Conservation (phyloP, 2,888 invertebrate genomes). For the Cheilosia scutellata region DNA sequence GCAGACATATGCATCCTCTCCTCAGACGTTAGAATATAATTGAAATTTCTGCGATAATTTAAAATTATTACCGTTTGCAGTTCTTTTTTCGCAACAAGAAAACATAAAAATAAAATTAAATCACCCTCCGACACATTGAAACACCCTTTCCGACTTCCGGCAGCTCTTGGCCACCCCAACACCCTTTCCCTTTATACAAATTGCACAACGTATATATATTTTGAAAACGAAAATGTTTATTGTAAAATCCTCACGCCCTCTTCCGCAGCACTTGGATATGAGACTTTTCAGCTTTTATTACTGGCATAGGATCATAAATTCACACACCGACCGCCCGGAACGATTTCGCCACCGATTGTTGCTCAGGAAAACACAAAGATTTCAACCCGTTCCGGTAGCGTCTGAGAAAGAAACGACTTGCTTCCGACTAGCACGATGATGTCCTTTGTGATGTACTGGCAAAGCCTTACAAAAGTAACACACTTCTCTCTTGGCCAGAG, state of each 20-base stretch:
- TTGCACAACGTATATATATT: constrained; percentile 45
- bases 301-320: constrained; percentile 76
- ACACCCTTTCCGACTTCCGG: constrained; percentile 75
- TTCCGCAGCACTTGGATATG: constrained; percentile 37
- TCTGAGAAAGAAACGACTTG: constrained; percentile 60
- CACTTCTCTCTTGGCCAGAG: constrained; percentile 46
- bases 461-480: constrained; percentile 42
- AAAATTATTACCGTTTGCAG: constrained; percentile 77
- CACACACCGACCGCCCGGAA: constrained; percentile 75
- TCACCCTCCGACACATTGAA: constrained; percentile 75
- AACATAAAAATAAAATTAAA: constrained; percentile 78
- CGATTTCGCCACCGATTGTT: constrained; percentile 75
- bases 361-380: constrained; percentile 67
- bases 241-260: constrained; percentile 39
- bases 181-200: constrained; percentile 24
- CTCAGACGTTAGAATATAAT: constrained; percentile 48
- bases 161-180: constrained; percentile 50
- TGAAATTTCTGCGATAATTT: constrained; percentile 77
- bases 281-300: constrained; percentile 71
- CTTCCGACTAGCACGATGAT: constrained; percentile 54
- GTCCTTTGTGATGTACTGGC: constrained; percentile 56
- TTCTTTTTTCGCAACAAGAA: constrained; percentile 67
- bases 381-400: constrained; percentile 61
- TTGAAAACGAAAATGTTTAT: constrained; percentile 70
- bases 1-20: constrained; percentile 61